phyloP scores from a whole-genome alignment of 2,113 vertebrate genomes.

The Pavo muticus region DNA sequence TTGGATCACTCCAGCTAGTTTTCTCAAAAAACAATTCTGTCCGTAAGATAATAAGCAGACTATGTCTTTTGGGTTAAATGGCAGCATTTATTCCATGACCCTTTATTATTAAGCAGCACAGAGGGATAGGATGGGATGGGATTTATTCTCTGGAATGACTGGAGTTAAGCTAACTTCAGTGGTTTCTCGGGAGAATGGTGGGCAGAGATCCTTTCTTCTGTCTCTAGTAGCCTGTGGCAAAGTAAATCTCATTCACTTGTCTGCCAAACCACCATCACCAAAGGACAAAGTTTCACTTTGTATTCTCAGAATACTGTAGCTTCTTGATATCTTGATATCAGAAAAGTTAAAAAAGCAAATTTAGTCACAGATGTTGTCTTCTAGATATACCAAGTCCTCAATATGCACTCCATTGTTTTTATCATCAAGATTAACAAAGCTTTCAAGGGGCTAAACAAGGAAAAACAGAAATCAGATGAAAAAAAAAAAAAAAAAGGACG shows the following conservation, averaged over 20 bases:
- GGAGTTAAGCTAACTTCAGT: background rate
- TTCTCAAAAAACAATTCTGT: background rate
- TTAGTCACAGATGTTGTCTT: background rate
- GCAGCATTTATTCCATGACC: background rate
- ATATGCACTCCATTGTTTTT: background rate
- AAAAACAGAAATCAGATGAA: background rate
- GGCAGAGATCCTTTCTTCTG: background rate
- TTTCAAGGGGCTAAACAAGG: background rate
- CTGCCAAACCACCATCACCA: background rate
- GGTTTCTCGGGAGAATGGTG: background rate
- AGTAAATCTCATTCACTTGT: background rate
- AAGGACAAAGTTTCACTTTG: background rate
- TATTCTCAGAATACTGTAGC: background rate
- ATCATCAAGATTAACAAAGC: background rate
- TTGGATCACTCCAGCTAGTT: background rate
- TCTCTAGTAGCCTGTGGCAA: background rate
- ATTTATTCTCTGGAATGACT: background rate
- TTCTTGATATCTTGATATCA: background rate
- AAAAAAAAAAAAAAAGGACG: background rate
- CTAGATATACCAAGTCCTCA: background rate
- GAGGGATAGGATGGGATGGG: background rate
- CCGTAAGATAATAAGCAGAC: background rate
- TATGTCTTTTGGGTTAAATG: background rate
- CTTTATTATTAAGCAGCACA: background rate
- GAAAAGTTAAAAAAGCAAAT: background rate